Conservation (phyloP, 2,113 vertebrate genomes). For the Caranx melampygus region DNA sequence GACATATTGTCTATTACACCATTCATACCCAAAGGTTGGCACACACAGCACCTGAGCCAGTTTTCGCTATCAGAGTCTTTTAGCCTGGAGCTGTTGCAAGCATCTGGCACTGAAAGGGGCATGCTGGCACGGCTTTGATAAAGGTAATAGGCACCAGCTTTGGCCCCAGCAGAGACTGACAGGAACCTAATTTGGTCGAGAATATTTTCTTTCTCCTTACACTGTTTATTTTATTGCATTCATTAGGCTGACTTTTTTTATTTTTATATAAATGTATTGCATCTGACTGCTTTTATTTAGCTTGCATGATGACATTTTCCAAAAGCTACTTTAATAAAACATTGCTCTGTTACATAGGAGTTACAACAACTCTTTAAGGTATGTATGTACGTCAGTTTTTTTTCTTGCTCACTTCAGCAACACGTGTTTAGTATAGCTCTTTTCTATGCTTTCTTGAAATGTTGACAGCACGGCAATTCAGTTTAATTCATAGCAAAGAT, state of each 20-base stretch:
- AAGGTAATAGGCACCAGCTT: constrained; percentile 5
- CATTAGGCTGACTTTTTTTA: constrained; percentile 8
- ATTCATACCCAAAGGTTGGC: constrained; percentile 49
- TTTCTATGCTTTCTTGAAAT: constrained; percentile 9
- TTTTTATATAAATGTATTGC: constrained; percentile 27
- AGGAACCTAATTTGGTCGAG: constrained; percentile 16
- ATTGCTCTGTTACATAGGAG: background rate
- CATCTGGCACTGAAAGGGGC: constrained; percentile 23
- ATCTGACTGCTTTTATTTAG: constrained; percentile 15
- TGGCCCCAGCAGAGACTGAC: constrained; percentile 10
- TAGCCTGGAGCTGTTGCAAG: constrained; percentile 19
- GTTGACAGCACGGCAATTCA: constrained; percentile 19
- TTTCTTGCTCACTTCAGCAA: background rate
- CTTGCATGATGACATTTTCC: constrained; percentile 17
- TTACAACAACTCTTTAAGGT: background rate
- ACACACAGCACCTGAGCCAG: constrained; percentile 34
- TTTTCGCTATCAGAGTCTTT: constrained; percentile 29
- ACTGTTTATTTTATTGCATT: constrained; percentile 10
- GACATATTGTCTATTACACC: constrained; percentile 38
- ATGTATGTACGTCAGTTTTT: background rate
- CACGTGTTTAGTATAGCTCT: background rate
- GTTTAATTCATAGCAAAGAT: constrained; percentile 7
- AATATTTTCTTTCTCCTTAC: constrained; percentile 22
- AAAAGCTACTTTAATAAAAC: constrained; percentile 25
- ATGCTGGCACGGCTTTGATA: constrained; percentile 7